These are phyloP conservation scores for Rhabditophanes sp. DNA, from an alignment of 2,888 invertebrate genomes.

Conservation along the genomic window DNA sequence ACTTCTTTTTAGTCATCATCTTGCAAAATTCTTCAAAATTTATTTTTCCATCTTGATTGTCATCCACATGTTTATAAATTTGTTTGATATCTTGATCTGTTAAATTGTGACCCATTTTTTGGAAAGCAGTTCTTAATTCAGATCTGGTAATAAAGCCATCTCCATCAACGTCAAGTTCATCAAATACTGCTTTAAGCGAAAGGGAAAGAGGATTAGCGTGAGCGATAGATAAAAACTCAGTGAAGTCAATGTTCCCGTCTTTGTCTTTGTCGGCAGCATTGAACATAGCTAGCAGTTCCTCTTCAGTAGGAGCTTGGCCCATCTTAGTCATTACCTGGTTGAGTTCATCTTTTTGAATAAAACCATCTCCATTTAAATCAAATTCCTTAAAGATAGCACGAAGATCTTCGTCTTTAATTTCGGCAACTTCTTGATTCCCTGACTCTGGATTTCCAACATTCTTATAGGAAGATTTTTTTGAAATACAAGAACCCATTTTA, in stretches of 20 bases:
- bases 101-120: conserved; percentile 42
- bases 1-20: conserved; percentile 40
- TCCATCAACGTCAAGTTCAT: conserved; percentile 43
- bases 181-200: conserved; percentile 40
- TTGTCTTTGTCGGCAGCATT: conserved; percentile 38
- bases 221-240: conserved; percentile 39
- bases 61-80: conserved; percentile 46
- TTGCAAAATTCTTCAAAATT: conserved; percentile 42
- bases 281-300: conserved; percentile 43
- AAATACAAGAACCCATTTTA: too few species aligned
- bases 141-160: conserved; percentile 40
- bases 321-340: conserved; percentile 42
- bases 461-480: too few species aligned
- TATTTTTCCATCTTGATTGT: conserved; percentile 45
- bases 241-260: conserved; percentile 42
- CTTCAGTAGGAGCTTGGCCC: conserved; percentile 42
- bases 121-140: conserved; percentile 45
- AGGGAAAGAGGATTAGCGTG: conserved; percentile 41
- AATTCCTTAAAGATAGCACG: conserved; percentile 39
- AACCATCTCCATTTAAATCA: conserved; percentile 42
- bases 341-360: conserved; percentile 39
- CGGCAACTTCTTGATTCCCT: conserved; percentile 31
- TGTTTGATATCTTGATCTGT: conserved; percentile 42
- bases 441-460: too few species aligned
- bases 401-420: conserved; percentile 39